phyloP scores from a whole-genome alignment of 2,888 invertebrate species.

The Cremastinae sp. region DNA sequence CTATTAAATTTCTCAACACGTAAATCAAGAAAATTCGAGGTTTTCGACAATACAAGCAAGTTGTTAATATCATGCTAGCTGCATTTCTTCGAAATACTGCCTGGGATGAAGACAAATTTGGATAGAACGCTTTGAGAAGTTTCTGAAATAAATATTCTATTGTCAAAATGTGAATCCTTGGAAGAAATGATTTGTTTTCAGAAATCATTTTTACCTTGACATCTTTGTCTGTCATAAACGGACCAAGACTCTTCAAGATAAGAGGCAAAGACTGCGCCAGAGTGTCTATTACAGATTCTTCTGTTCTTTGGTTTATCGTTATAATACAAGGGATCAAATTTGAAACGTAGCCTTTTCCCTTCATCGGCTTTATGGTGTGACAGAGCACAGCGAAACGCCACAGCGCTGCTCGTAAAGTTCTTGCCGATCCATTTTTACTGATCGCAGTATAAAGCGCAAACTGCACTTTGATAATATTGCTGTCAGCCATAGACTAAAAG shows the following conservation, averaged over 20 bases:
- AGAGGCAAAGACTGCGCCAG: constrained; percentile 84
- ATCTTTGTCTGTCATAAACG: constrained; percentile 87
- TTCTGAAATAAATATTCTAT: constrained; percentile 51
- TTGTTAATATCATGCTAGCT: constrained; percentile 88
- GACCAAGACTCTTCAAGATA: constrained; percentile 85
- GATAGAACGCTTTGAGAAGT: constrained; percentile 83
- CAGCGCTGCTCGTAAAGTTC: constrained; percentile 88
- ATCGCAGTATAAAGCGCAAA: constrained; percentile 92
- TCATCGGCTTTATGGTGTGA: constrained; percentile 88
- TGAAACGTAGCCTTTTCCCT: constrained; percentile 89
- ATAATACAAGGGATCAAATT: constrained; percentile 88
- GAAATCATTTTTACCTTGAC: constrained; percentile 82
- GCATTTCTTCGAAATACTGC: constrained; percentile 91
- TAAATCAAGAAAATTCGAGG: constrained; percentile 84
- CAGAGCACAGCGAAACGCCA: constrained; percentile 89
- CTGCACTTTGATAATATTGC: constrained; percentile 87
- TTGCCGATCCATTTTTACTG: constrained; percentile 87
- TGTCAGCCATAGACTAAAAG: constrained; percentile 83
- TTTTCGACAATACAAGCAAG: constrained; percentile 90
- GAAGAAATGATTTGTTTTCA: not conserved
- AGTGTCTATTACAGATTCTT: constrained; percentile 87
- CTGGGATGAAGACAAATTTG: constrained; percentile 81
- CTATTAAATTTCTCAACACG: constrained; percentile 85
- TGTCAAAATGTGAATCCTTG: constrained; percentile 9
- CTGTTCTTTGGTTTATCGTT: constrained; percentile 86